Percentiles rank a stretch among this genome's conserved stretches.
Evolutionary conservation across 2,113 vertebrate genomes (phyloP).

Genomic region (Haemorhous mexicanus): DNA sequence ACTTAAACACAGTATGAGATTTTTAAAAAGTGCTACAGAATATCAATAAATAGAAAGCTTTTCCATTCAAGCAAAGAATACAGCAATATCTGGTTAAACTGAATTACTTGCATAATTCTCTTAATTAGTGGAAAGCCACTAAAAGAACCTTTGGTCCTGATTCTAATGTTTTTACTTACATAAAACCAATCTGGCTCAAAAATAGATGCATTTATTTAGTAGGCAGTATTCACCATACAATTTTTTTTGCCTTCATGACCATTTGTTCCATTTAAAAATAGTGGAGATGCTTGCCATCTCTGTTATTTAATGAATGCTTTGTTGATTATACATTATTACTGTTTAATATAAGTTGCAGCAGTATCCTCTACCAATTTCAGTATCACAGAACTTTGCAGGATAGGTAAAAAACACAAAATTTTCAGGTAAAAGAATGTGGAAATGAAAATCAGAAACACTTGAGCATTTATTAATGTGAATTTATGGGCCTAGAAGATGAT

Average conservation of each 20-base stretch:
- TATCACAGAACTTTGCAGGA: not conserved
- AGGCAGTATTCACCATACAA: not conserved
- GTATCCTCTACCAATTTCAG: not conserved
- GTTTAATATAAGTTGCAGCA: not conserved
- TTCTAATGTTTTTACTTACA: not conserved
- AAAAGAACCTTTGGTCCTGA: not conserved
- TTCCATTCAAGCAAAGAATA: not conserved
- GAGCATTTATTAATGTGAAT: not conserved
- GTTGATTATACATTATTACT: not conserved
- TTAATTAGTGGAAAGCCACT: not conserved
- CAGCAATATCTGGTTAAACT: not conserved
- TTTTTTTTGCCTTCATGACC: not conserved
- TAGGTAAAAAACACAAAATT: not conserved
- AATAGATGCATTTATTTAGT: not conserved
- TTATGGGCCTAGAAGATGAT: not conserved
- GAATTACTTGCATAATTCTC: not conserved
- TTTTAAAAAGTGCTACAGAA: not conserved
- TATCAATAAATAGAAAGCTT: not conserved
- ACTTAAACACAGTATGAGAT: not conserved
- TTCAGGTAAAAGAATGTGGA: not conserved
- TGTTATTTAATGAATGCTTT: not conserved
- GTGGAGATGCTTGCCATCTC: not conserved
- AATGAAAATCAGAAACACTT: not conserved
- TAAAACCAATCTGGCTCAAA: not conserved
- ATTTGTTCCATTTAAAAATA: not conserved